phyloP scores from a whole-genome alignment of 2,888 invertebrate genomes.

The Sympetrum striolatum region DNA sequence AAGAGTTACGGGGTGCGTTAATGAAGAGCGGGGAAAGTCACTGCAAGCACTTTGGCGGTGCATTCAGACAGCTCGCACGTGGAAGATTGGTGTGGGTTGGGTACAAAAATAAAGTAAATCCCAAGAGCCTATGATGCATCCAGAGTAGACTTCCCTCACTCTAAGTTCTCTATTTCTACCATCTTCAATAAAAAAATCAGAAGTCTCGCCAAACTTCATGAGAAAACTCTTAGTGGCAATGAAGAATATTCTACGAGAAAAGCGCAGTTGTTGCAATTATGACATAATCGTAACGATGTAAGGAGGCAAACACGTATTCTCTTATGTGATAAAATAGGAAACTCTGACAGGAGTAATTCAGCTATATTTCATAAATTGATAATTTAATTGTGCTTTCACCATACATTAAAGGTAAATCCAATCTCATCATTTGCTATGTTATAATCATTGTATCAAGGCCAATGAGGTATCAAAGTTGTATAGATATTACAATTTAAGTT shows the following conservation, averaged over 20 bases:
- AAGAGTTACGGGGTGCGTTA: background rate
- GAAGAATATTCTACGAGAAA: background rate
- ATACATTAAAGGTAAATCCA: too few relatives aligned
- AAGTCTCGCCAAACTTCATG: background rate
- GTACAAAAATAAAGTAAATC: background rate
- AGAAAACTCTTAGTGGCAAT: background rate
- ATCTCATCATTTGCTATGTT: too few relatives aligned
- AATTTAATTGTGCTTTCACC: too few relatives aligned
- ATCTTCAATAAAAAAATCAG: background rate
- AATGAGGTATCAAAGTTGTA: too few relatives aligned
- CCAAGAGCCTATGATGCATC: background rate
- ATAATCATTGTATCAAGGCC: too few relatives aligned
- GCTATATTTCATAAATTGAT: too few relatives aligned
- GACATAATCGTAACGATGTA: too few relatives aligned
- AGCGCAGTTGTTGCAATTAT: background rate
- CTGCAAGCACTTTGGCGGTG: background rate
- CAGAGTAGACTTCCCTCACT: background rate
- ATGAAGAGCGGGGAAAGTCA: background rate
- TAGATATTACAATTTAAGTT: too few relatives aligned
- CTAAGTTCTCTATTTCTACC: background rate
- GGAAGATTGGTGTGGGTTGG: background rate
- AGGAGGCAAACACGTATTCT: too few relatives aligned
- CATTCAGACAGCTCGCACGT: background rate
- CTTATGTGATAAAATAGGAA: too few relatives aligned
- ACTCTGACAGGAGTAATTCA: too few relatives aligned